A percentile compares a stretch with the other conserved stretches of the same genome.
These are phyloP conservation scores for Apis laboriosa DNA, from an alignment of 1,140 invertebrate genomes.

Conservation along the genomic window DNA sequence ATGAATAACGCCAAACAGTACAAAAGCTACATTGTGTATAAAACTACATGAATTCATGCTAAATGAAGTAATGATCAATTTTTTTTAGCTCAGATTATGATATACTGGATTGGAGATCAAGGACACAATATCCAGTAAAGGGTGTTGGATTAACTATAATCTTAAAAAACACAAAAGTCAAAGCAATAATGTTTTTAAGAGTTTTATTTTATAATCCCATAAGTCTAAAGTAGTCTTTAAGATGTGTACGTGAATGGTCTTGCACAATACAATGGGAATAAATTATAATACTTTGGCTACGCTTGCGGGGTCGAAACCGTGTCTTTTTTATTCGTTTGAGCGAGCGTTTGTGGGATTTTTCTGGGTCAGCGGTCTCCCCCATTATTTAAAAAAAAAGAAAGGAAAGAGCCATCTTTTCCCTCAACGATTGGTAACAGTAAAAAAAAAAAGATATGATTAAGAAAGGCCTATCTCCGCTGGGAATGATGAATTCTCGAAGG, in stretches of 20 bases:
- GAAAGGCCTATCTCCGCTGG: constrained; percentile 53
- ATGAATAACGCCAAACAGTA: constrained; percentile 66
- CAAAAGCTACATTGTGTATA: constrained; percentile 55
- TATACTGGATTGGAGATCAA: constrained; percentile 31
- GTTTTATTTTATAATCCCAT: constrained; percentile 81
- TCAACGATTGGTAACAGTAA: constrained; percentile 57
- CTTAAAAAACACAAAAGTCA: constrained; percentile 59
- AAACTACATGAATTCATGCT: constrained; percentile 52
- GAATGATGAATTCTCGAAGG: constrained; percentile 56
- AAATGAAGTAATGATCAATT: constrained; percentile 49
- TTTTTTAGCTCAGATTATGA: constrained; percentile 39
- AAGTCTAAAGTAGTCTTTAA: constrained; percentile 80
- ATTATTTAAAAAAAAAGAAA: constrained; percentile 54
- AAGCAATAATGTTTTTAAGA: constrained; percentile 75
- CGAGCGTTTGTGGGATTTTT: constrained; percentile 60
- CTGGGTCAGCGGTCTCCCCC: constrained; percentile 61
- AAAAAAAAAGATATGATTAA: constrained; percentile 46
- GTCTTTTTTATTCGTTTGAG: constrained; percentile 69
- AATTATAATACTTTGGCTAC: constrained; percentile 82
- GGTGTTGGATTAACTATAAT: constrained; percentile 43
- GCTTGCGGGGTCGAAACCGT: constrained; percentile 76
- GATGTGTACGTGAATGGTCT: constrained; percentile 78
- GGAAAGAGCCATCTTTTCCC: constrained; percentile 59
- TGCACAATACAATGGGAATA: constrained; percentile 81
- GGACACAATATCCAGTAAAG: constrained; percentile 43